Evolutionary conservation across 2,888 invertebrate genomes (phyloP).

Genomic region (Cacoxenus indagator): DNA sequence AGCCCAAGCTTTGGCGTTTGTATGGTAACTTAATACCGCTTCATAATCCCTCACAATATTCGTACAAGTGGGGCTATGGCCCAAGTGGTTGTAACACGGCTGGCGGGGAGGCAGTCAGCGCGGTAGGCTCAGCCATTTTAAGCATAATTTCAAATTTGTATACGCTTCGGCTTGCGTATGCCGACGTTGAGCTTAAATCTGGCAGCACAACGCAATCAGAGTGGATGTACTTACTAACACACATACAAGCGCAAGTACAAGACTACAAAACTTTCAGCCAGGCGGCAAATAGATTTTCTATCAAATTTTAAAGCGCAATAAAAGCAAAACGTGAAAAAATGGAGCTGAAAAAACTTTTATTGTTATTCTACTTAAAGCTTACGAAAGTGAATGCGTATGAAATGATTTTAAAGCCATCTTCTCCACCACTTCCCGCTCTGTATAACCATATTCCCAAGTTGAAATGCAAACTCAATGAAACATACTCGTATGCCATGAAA

Average conservation of each 20-base stretch:
- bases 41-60: neutral
- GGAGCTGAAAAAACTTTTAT: too few species aligned
- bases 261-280: too few species aligned
- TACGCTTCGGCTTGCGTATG: neutral
- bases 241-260: neutral
- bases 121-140: constrained; percentile 2
- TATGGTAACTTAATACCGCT: neutral
- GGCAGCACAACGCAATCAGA: constrained; percentile 11
- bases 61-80: too few species aligned
- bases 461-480: constrained; percentile 28
- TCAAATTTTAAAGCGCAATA: constrained; percentile 2
- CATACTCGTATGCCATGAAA: neutral
- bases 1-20: neutral
- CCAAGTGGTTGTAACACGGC: neutral
- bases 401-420: too few species aligned
- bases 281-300: neutral
- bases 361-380: too few species aligned
- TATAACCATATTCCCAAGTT: constrained; percentile 31
- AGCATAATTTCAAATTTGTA: constrained; percentile 14
- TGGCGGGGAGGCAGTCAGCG: too few species aligned
- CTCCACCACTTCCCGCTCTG: too few species aligned
- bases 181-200: constrained; percentile 7
- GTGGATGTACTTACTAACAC: neutral
- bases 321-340: too few species aligned
- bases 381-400: too few species aligned